Evolutionary conservation across 1,140 invertebrate genomes (phyloP).

Genomic region (Aporrectodea caliginosa): DNA sequence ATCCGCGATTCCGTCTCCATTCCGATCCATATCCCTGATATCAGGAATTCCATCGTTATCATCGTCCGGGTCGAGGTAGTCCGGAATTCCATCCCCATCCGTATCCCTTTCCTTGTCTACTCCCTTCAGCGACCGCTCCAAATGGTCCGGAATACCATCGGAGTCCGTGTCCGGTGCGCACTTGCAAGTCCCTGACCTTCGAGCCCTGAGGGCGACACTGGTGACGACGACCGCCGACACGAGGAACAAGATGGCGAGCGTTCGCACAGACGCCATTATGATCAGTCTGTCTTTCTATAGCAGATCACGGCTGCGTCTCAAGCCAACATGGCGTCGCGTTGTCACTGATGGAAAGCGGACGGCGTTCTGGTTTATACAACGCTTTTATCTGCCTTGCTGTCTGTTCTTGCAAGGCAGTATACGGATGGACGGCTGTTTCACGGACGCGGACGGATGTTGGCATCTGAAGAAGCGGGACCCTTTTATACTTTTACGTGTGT

Average conservation of each 20-base stretch:
- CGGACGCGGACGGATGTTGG: no score
- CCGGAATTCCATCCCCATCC: constrained; percentile 22
- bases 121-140: background rate
- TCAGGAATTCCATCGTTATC: constrained; percentile 25
- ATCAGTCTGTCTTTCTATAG: no score
- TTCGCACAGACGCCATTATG: no score
- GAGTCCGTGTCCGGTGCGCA: constrained; percentile 14
- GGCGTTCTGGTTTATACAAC: no score
- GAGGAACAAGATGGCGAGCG: background rate
- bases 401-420: no score
- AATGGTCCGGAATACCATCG: constrained; percentile 21
- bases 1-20: constrained; percentile 23
- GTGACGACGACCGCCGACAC: background rate
- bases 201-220: background rate
- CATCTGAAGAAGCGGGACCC: no score
- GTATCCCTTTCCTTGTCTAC: constrained; percentile 14
- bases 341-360: no score
- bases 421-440: no score
- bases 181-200: background rate
- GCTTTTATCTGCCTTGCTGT: no score
- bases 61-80: constrained; percentile 17
- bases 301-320: no score
- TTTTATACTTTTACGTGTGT: no score
- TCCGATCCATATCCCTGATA: constrained; percentile 1
- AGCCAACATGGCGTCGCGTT: no score